These are phyloP conservation scores for Ellobium chinense DNA, from an alignment of 2,888 invertebrate genomes.

Conservation along the genomic window DNA sequence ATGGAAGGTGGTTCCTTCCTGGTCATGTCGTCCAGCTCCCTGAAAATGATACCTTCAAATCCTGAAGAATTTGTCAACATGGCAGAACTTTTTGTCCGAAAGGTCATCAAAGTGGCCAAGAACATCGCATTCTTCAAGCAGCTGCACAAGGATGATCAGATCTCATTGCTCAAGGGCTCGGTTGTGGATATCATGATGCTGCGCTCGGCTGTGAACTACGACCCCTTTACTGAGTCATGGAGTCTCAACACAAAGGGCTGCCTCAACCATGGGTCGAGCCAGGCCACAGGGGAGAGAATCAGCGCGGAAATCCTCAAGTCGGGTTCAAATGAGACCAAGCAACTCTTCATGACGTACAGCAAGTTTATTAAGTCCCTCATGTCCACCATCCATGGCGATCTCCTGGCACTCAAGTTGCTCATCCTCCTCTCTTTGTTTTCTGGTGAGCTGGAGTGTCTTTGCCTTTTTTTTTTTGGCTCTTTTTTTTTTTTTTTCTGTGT, in stretches of 20 bases:
- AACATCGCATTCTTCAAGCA: slow-evolving; percentile 89
- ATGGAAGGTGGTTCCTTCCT: slow-evolving; percentile 66
- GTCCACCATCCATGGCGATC: slow-evolving; percentile 67
- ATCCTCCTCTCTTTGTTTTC: slow-evolving; percentile 71
- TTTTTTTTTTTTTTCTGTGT: background rate
- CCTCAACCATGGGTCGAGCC: slow-evolving; percentile 42
- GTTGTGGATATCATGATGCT: slow-evolving; percentile 76
- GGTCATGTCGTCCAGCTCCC: slow-evolving; percentile 58
- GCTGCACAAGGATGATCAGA: slow-evolving; percentile 96
- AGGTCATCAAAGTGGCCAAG: slow-evolving; percentile 86
- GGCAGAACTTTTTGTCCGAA: slow-evolving; percentile 75
- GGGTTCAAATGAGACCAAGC: slow-evolving; percentile 64
- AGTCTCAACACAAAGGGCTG: slow-evolving; percentile 63
- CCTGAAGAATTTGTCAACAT: slow-evolving; percentile 73
- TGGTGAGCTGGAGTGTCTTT: background rate
- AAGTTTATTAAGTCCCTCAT: slow-evolving; percentile 72
- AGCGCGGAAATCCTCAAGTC: slow-evolving; percentile 65
- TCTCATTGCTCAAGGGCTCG: slow-evolving; percentile 82
- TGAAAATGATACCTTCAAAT: slow-evolving; percentile 59
- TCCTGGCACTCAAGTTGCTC: slow-evolving; percentile 70
- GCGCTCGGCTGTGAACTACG: slow-evolving; percentile 73
- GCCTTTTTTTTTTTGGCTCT: background rate
- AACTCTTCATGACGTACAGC: slow-evolving; percentile 73
- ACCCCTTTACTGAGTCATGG: slow-evolving; percentile 69
- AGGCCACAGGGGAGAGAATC: slow-evolving; percentile 50